Evolutionary conservation across 2,888 invertebrate species (phyloP).

Genomic region (Halictus ligatus): DNA sequence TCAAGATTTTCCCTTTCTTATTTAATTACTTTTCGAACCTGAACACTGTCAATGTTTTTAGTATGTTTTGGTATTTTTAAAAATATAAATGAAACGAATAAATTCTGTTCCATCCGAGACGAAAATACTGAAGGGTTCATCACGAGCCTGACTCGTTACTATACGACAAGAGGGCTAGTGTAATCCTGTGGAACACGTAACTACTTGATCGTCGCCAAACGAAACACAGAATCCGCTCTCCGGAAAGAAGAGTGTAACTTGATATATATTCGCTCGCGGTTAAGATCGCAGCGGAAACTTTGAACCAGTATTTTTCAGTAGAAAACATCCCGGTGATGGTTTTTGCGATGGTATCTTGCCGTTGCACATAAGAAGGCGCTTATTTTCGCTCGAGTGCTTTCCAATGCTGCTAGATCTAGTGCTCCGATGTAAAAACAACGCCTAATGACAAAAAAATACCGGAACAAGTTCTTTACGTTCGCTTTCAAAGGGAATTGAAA

Average conservation of each 20-base stretch:
- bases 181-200: background rate
- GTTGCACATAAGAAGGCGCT: constrained; percentile 6
- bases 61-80: too few relatives aligned
- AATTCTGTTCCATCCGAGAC: too few relatives aligned
- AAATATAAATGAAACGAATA: too few relatives aligned
- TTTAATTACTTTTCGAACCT: too few relatives aligned
- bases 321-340: background rate
- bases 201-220: background rate
- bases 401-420: constrained; percentile 2
- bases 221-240: background rate
- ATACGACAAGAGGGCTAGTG: background rate
- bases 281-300: background rate
- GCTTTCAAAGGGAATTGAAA: background rate
- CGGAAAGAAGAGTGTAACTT: background rate
- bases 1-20: too few relatives aligned
- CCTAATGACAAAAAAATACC: constrained; percentile 1
- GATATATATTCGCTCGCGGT: background rate
- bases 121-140: background rate
- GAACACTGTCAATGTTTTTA: too few relatives aligned
- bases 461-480: background rate
- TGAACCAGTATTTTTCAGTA: background rate
- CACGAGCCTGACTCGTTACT: background rate
- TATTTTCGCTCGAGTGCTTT: background rate
- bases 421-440: constrained; percentile 2
- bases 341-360: background rate